Base-by-base conservation (phyloP, 2,113 vertebrate species). In the Leptocoma aspasia region DNA sequence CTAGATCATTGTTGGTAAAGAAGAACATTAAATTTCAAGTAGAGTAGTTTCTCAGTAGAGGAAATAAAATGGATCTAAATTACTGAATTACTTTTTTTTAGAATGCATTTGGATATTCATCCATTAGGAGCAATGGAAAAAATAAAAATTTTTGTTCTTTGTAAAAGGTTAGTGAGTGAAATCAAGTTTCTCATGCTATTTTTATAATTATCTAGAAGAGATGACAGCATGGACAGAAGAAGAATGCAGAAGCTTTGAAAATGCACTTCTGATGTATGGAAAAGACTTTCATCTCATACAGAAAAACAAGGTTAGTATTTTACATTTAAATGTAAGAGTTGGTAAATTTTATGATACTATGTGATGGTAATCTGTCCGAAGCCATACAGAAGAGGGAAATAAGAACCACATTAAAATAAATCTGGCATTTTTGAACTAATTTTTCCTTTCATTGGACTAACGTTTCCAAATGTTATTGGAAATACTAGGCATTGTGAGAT, bases 261-360 rank as follows among this genome's bases (percentile, higher is more conserved):
- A 99, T 27, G 99, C 98, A 44, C 99, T 99, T 95, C 98, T 99
- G 96, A 98, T 99, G 84, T 99, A 99, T 94, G 99, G 99, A 85
- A 99, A 99, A 96, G 99, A 99, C 89, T 99, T 99, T 80, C 98
- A 99, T 97, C 99, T 99, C 92, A 99, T 99, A 97, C 99, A 99
- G 97, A 99, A 99, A 98, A 99, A 99, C 94, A 99, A 99, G 99
- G 99, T 99, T 90, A 97, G 88, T 95, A 31, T 47, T 81, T 80
- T 57, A 71, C 35, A 86, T 37, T 71, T 89, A 66, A 93, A 28
- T 69, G 21, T 24, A 70, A 66, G 31, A 78, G 66, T 11, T 56
- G 27, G 13, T 66, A 60, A 10, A 44, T 86, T 35, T 61, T 63
- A 21, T 1, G 1, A 42, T 63, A 18, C 49, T 59, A 9, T 57